Conservation (phyloP, 2,888 invertebrate species). For the Mimas tiliae region DNA sequence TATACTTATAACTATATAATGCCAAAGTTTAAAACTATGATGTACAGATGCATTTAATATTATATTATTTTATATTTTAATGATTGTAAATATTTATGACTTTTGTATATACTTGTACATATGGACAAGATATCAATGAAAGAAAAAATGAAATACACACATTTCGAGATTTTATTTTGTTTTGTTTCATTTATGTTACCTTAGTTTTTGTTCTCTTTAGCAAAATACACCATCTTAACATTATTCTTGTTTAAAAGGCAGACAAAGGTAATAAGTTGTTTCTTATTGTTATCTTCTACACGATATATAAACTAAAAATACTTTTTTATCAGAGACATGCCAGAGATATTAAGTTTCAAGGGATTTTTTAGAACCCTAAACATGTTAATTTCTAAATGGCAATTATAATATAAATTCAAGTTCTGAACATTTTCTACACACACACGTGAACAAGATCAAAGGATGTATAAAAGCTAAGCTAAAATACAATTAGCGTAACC, state of each 20-base stretch:
- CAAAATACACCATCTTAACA: background rate
- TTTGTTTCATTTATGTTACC: constrained; percentile 76
- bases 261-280: too few species aligned
- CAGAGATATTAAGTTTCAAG: too few species aligned
- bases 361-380: too few species aligned
- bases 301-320: too few species aligned
- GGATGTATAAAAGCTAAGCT: too few species aligned
- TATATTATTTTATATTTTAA: constrained; percentile 60
- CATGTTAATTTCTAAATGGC: too few species aligned
- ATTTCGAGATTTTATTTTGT: constrained; percentile 77
- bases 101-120: constrained; percentile 77
- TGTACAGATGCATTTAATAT: constrained; percentile 75
- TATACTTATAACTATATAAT: constrained; percentile 58
- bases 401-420: too few species aligned
- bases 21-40: constrained; percentile 80
- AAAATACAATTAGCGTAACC: too few species aligned
- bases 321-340: too few species aligned
- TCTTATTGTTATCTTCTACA: too few species aligned
- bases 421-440: too few species aligned
- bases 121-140: constrained; percentile 61
- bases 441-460: too few species aligned
- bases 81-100: constrained; percentile 75
- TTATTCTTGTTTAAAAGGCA: background rate
- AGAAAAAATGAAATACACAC: constrained; percentile 71
- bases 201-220: constrained; percentile 39